These are phyloP conservation scores for Drosophila mojavensis DNA, from an alignment of 1,140 invertebrate genomes.

Conservation along the genomic window DNA sequence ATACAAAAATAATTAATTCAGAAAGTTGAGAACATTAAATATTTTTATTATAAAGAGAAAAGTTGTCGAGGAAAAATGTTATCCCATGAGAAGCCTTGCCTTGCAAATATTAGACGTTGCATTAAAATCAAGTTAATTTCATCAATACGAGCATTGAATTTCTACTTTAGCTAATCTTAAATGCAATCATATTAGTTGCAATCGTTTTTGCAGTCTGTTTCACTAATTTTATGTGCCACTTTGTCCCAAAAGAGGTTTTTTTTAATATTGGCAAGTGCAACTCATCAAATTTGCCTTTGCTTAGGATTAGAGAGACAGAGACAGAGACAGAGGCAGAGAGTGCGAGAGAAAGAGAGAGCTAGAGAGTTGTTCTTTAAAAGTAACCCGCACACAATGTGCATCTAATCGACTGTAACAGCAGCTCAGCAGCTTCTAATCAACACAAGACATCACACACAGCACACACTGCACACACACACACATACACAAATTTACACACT, in stretches of 20 bases:
- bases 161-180: background rate
- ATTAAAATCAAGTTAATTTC: no score
- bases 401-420: slow-evolving; percentile 43
- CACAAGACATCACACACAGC: slow-evolving; percentile 35
- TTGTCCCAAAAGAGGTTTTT: background rate
- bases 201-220: slow-evolving; percentile 32
- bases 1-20: background rate
- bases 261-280: slow-evolving; percentile 1
- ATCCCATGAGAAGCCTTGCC: no score
- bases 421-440: slow-evolving; percentile 43
- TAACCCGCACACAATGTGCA: slow-evolving; percentile 41
- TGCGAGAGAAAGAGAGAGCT: background rate
- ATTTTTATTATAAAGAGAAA: no score
- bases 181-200: slow-evolving; percentile 22
- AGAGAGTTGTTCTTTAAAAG: slow-evolving; percentile 1
- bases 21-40: no score
- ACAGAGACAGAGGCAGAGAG: background rate
- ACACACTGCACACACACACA: background rate
- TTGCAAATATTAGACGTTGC: no score
- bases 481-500: slow-evolving; percentile 4
- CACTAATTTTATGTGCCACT: slow-evolving; percentile 44
- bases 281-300: slow-evolving; percentile 11
- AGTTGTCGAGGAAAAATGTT: no score
- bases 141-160: background rate
- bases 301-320: background rate